phyloP scores from a whole-genome alignment of 2,113 vertebrate species.

The Amphiprion ocellaris region DNA sequence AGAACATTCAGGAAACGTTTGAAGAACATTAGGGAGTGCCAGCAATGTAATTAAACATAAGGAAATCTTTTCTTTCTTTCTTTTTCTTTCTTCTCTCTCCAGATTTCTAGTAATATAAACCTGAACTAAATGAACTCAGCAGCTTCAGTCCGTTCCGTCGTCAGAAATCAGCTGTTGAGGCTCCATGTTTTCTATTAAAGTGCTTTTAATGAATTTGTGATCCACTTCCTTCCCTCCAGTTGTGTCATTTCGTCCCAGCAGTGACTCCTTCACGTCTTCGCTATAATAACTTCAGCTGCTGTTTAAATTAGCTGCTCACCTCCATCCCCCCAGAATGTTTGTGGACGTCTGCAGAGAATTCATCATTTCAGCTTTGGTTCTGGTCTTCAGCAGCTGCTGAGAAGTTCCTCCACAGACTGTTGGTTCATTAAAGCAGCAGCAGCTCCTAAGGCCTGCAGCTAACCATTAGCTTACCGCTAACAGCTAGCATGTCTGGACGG shows the following conservation, averaged over 20 bases:
- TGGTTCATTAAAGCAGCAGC: not conserved
- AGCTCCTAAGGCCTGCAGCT: not conserved
- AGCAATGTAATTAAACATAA: too few species aligned
- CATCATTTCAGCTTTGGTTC: conserved; percentile 6
- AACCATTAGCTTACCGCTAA: not conserved
- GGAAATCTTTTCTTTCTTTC: too few species aligned
- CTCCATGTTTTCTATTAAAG: conserved; percentile 44
- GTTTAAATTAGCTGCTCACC: conserved; percentile 40
- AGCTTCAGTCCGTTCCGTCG: not conserved
- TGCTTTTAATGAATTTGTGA: conserved; percentile 55
- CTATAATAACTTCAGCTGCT: conserved; percentile 29
- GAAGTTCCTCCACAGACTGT: not conserved
- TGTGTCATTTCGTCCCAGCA: conserved; percentile 10
- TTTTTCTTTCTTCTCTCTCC: not conserved
- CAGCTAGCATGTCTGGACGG: not conserved
- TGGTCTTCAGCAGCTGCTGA: conserved; percentile 14
- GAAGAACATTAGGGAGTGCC: too few species aligned
- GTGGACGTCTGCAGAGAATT: conserved; percentile 12
- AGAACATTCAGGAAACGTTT: too few species aligned
- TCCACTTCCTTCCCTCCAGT: conserved; percentile 32
- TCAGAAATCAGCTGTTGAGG: conserved; percentile 9
- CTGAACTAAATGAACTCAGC: conserved; percentile 3
- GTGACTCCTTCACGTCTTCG: conserved; percentile 33
- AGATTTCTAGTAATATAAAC: conserved; percentile 6
- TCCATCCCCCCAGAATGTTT: conserved; percentile 17